Conservation (phyloP, 2,888 invertebrate species). For the Leistus spinibarbis region DNA sequence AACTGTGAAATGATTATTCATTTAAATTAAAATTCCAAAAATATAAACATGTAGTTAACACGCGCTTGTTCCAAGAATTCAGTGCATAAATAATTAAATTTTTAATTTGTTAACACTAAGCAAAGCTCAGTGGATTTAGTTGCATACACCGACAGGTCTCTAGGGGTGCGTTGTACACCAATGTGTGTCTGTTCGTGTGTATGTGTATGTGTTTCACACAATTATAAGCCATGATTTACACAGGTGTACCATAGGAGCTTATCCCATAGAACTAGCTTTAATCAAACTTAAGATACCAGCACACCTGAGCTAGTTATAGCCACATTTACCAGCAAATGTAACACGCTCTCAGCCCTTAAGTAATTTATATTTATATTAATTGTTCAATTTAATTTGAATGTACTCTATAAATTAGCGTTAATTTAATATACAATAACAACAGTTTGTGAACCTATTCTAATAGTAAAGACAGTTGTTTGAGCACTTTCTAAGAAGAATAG, state of each 20-base stretch:
- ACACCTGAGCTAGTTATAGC: slow-evolving; percentile 31
- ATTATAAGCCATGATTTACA: slow-evolving; percentile 30
- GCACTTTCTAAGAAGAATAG: no score
- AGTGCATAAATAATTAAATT: background rate
- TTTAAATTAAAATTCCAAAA: no score
- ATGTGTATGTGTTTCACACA: background rate
- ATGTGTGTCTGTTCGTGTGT: background rate
- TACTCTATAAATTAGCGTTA: no score
- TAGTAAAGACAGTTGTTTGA: no score
- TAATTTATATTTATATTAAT: no score
- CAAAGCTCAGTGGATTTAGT: background rate
- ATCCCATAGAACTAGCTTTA: slow-evolving; percentile 20
- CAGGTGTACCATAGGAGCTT: slow-evolving; percentile 24
- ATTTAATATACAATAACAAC: no score
- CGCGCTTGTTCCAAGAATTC: no score
- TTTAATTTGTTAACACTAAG: background rate
- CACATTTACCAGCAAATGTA: background rate
- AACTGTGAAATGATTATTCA: no score
- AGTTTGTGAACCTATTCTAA: no score
- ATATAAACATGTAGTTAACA: no score
- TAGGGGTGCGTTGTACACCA: background rate
- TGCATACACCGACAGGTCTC: background rate
- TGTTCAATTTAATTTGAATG: no score
- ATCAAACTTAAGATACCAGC: slow-evolving; percentile 29
- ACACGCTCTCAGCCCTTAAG: no score